phyloP scores from a whole-genome alignment of 2,888 invertebrate species.

The Mesoligia furuncula region DNA sequence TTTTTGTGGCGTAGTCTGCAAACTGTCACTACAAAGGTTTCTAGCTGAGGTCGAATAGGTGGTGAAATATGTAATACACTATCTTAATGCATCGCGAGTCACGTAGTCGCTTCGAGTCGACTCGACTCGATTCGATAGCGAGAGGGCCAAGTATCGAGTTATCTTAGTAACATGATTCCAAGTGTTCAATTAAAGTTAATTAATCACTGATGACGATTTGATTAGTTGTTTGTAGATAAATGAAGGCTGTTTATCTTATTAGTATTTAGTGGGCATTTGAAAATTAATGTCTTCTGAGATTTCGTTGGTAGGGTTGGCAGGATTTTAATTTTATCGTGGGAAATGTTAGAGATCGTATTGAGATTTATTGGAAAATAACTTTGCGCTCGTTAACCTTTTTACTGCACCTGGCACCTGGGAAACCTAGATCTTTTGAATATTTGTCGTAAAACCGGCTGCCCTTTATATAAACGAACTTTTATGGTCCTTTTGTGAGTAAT shows the following conservation, averaged over 20 bases:
- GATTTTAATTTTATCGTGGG: conserved; percentile 51
- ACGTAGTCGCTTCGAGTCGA: conserved; percentile 74
- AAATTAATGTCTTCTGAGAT: conserved; percentile 62
- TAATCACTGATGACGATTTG: conserved; percentile 73
- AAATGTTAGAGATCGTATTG: conserved; percentile 45
- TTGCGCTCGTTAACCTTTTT: conserved; percentile 53
- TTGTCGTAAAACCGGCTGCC: conserved; percentile 2
- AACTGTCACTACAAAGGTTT: conserved; percentile 56
- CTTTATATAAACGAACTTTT: conserved; percentile 12
- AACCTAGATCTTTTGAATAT: conserved; percentile 25
- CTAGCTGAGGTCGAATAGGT: conserved; percentile 74
- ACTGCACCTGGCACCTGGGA: conserved; percentile 7
- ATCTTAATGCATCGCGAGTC: conserved; percentile 84
- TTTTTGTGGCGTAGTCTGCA: conserved; percentile 45
- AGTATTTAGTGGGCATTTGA: conserved; percentile 64
- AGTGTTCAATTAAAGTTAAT: conserved; percentile 77
- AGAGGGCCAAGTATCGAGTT: conserved; percentile 61
- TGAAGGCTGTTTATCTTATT: conserved; percentile 63
- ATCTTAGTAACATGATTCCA: conserved; percentile 67
- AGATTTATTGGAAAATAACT: conserved; percentile 53
- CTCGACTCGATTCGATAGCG: conserved; percentile 68
- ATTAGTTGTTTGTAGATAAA: conserved; percentile 66
- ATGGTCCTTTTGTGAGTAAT: not conserved
- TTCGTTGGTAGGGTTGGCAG: conserved; percentile 51
- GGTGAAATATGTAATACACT: conserved; percentile 82